Evolutionary conservation across 2,888 invertebrate genomes (phyloP).

Genomic region (Neoitamus cyanurus): DNA sequence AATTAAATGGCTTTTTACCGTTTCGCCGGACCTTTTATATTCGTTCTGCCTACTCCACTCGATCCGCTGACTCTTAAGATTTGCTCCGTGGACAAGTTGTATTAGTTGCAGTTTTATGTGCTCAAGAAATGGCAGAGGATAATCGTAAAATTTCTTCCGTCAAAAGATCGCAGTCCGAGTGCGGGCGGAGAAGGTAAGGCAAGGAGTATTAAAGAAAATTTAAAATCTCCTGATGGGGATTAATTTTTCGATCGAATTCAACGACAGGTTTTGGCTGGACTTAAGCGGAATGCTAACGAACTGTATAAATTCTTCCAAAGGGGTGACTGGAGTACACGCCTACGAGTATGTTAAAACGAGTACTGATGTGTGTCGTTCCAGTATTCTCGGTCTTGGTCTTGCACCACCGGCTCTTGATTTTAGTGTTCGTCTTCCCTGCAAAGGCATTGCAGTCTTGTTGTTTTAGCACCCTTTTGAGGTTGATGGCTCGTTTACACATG

Average conservation of each 20-base stretch:
- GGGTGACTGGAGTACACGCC: no score
- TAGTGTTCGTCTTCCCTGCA: no score
- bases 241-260: not conserved
- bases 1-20: slow-evolving; percentile 13
- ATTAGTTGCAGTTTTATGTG: slow-evolving; percentile 22
- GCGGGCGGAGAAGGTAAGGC: not conserved
- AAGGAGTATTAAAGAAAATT: not conserved
- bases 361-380: no score
- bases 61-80: not conserved
- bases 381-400: no score
- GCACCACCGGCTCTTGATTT: no score
- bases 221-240: not conserved
- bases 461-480: no score
- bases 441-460: no score
- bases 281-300: no score
- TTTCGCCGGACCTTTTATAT: not conserved
- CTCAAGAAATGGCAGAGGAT: slow-evolving; percentile 6
- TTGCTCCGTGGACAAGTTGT: not conserved
- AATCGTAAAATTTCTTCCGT: slow-evolving; percentile 4
- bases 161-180: not conserved
- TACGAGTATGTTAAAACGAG: no score
- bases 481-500: no score
- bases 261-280: not conserved
- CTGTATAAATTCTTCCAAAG: no score
- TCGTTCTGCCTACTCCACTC: not conserved